Percentiles rank a stretch among this genome's conserved stretches.
phyloP scores from a whole-genome alignment of 2,113 vertebrate genomes.

The Ammodytes dubius region DNA sequence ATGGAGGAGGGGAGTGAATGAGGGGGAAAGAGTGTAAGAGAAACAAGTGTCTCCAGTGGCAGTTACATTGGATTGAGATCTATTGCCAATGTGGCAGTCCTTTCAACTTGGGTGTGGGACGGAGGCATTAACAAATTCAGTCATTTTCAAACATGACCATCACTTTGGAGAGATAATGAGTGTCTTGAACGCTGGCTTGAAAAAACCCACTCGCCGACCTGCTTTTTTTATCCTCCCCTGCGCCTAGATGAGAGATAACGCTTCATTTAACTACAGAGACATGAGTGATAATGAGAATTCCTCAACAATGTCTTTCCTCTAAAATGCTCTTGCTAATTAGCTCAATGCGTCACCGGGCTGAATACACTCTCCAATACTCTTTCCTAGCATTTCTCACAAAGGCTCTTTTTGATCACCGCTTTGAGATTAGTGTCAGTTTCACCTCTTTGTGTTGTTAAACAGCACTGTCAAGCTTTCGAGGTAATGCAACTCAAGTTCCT shows the following conservation, averaged over 20 bases:
- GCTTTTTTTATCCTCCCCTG: constrained; percentile 19
- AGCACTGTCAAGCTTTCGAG: constrained; percentile 22
- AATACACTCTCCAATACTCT: constrained; percentile 33
- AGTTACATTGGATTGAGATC: constrained; percentile 61
- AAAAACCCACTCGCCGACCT: constrained; percentile 46
- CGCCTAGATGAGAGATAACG: constrained; percentile 67
- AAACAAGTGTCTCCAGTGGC: constrained; percentile 60
- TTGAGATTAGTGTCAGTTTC: constrained; percentile 37
- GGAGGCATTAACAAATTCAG: constrained; percentile 75
- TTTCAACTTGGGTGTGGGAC: constrained; percentile 72
- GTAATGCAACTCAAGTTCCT: constrained; percentile 8
- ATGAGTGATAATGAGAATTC: constrained; percentile 47
- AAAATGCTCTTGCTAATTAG: constrained; percentile 62
- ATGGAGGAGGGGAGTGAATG: background rate
- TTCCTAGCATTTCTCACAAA: constrained; percentile 19
- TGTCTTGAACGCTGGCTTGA: constrained; percentile 54
- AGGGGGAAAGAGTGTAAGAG: background rate
- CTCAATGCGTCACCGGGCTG: constrained; percentile 44
- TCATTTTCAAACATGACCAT: constrained; percentile 76
- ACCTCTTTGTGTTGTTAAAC: constrained; percentile 29
- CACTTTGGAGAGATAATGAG: constrained; percentile 77
- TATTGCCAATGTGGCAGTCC: constrained; percentile 55
- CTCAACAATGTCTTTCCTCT: constrained; percentile 47
- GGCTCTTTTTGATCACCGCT: constrained; percentile 43
- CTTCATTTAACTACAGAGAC: constrained; percentile 67